phyloP scores from a whole-genome alignment of 2,113 vertebrate species.

The Marmota flaviventris region DNA sequence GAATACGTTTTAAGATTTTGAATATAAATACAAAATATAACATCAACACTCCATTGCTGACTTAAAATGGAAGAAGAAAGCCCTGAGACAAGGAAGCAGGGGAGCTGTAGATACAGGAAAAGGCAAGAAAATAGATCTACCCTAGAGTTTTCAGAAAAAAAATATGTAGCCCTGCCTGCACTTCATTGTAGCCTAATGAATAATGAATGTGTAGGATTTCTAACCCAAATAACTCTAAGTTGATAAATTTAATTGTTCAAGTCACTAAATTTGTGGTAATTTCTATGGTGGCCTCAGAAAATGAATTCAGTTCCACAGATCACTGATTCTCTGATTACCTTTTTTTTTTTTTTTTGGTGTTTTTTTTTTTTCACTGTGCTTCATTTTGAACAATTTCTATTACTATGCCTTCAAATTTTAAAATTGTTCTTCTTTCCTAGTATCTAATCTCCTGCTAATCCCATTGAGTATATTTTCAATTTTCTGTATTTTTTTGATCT shows the following conservation, averaged over 20 bases:
- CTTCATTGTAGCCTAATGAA: neutral
- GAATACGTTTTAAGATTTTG: neutral
- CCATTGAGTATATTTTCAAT: neutral
- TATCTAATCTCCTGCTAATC: neutral
- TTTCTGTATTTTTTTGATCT: conserved; percentile 13
- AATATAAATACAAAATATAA: neutral
- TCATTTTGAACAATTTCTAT: neutral
- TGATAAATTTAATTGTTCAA: neutral
- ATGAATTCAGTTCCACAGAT: neutral
- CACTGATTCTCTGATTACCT: neutral
- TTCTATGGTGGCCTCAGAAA: neutral
- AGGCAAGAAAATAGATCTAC: neutral
- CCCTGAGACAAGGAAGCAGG: neutral
- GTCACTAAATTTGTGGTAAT: neutral
- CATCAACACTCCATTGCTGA: neutral
- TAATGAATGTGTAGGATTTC: neutral
- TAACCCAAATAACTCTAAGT: neutral
- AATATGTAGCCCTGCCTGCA: neutral
- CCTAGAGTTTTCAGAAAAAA: neutral
- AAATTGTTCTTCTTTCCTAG: neutral
- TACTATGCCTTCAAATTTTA: neutral
- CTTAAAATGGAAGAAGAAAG: neutral
- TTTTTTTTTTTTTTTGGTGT: neutral
- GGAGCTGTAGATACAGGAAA: neutral
- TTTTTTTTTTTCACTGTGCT: neutral